phyloP scores from a whole-genome alignment of 2,888 invertebrate genomes.

The Timema podura region DNA sequence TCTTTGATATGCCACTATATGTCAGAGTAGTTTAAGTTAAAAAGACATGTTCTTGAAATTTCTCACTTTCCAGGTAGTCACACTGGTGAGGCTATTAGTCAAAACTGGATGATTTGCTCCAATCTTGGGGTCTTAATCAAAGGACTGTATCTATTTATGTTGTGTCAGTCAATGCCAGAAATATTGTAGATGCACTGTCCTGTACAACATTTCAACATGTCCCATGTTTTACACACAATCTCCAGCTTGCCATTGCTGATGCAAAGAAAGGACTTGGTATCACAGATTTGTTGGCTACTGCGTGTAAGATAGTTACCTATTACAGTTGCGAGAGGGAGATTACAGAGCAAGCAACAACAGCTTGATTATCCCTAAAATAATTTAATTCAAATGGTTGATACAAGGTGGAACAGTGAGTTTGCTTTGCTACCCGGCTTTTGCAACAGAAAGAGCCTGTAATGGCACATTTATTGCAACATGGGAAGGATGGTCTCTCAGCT shows the following conservation, averaged over 20 bases:
- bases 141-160: not conserved
- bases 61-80: not conserved
- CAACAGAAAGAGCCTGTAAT: constrained; percentile 9
- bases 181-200: not conserved
- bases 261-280: not conserved
- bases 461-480: not conserved
- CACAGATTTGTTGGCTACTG: not conserved
- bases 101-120: not conserved
- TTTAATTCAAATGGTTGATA: constrained; percentile 5
- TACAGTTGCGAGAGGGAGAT: not conserved
- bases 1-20: not conserved
- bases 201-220: not conserved
- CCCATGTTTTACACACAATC: not conserved
- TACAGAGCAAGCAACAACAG: not conserved
- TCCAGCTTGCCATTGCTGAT: not conserved
- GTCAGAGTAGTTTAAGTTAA: not conserved
- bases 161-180: not conserved
- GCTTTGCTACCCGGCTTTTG: not conserved
- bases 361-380: not conserved
- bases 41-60: not conserved
- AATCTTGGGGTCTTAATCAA: not conserved
- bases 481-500: not conserved
- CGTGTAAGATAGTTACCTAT: not conserved
- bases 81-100: not conserved
- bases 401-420: not conserved